A percentile compares a stretch with the other conserved stretches of the same genome.
These are phyloP conservation scores for Tridacna gigas DNA, from an alignment of 2,888 invertebrate species.

Conservation along the genomic window DNA sequence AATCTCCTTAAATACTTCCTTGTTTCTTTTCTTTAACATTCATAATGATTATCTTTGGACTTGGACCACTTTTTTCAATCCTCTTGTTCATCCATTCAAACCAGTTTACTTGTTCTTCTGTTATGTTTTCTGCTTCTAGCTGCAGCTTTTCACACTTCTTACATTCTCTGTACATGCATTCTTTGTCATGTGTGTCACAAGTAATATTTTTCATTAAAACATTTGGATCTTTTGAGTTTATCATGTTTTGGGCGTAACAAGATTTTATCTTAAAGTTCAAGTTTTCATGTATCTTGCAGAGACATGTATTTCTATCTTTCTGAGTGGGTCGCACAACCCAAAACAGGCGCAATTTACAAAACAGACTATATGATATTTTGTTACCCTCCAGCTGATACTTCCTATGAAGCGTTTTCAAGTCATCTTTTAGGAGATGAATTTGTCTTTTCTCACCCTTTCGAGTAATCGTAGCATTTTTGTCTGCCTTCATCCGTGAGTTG, in stretches of 20 bases:
- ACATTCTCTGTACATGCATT: constrained; percentile 44
- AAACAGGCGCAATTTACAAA: constrained; percentile 51
- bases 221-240: constrained; percentile 30
- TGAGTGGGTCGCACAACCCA: constrained; percentile 48
- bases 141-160: constrained; percentile 3
- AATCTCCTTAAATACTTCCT: no score
- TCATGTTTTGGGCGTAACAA: constrained; percentile 19
- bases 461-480: constrained; percentile 50
- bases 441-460: constrained; percentile 45
- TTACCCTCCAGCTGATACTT: constrained; percentile 45
- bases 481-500: constrained; percentile 52
- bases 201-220: constrained; percentile 24
- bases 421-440: constrained; percentile 45
- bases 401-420: constrained; percentile 47
- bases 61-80: not conserved
- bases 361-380: constrained; percentile 47
- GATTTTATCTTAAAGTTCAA: constrained; percentile 33
- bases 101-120: constrained; percentile 2
- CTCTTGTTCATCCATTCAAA: constrained; percentile 3
- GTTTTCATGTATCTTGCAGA: constrained; percentile 46
- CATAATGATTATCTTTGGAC: no score
- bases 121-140: not conserved
- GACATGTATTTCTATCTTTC: constrained; percentile 37
- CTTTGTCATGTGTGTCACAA: constrained; percentile 32
- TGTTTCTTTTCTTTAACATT: no score